A percentile compares a stretch with the other conserved stretches of the same genome.
These are phyloP conservation scores for Acholoe squamosa DNA, from an alignment of 2,888 invertebrate genomes.

Conservation along the genomic window DNA sequence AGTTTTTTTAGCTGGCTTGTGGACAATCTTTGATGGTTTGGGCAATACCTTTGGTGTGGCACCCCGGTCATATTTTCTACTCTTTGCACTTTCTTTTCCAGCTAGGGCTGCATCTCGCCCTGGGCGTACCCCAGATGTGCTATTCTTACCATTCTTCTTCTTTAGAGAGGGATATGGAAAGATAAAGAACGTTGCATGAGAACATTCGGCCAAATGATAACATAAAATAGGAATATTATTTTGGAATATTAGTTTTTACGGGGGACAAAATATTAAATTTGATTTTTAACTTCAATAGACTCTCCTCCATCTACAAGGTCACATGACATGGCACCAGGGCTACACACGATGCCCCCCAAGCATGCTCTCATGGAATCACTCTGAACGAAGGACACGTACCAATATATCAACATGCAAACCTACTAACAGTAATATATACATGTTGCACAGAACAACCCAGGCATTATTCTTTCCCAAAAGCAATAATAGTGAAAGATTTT, in stretches of 20 bases:
- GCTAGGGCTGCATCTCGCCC: conserved; percentile 5
- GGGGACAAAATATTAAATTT: background rate
- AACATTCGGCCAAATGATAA: conserved; percentile 47
- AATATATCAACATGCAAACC: conserved; percentile 30
- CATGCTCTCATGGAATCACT: conserved; percentile 22
- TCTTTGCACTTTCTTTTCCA: conserved; percentile 33
- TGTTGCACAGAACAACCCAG: background rate
- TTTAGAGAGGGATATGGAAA: conserved; percentile 45
- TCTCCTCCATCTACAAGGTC: conserved; percentile 56
- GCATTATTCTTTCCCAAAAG: background rate
- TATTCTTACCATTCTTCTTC: conserved; percentile 58
- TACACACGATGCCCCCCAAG: conserved; percentile 14
- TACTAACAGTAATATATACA: background rate
- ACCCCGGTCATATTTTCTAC: conserved; percentile 35
- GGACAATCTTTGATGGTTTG: conserved; percentile 32
- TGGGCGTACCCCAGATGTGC: background rate
- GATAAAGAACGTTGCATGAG: conserved; percentile 44
- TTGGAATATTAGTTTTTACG: background rate
- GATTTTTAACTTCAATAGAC: background rate
- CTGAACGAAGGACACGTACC: background rate
- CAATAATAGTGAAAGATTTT: background rate
- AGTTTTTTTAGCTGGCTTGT: conserved; percentile 43
- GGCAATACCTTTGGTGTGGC: conserved; percentile 13
- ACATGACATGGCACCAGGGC: conserved; percentile 50
- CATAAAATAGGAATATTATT: conserved; percentile 29